Evolutionary conservation across 2,113 vertebrate genomes (phyloP).

Genomic region (Equus quagga): DNA sequence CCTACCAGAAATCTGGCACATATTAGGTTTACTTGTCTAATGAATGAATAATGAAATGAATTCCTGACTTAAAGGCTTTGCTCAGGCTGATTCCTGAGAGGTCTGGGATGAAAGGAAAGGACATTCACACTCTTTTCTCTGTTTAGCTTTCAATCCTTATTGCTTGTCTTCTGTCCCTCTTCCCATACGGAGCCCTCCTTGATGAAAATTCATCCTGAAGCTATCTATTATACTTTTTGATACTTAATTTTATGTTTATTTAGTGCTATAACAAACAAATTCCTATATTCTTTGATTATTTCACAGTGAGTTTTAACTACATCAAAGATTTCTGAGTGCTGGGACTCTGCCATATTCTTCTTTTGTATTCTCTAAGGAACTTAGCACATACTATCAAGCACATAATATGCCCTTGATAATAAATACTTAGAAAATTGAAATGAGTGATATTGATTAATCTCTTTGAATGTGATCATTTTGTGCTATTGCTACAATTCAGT

Average conservation of each 20-base stretch:
- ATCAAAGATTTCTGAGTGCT: not conserved
- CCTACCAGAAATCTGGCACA: not conserved
- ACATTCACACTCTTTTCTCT: not conserved
- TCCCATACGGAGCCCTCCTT: not conserved
- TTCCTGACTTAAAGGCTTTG: not conserved
- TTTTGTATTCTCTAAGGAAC: not conserved
- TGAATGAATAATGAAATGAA: not conserved
- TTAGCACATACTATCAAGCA: not conserved
- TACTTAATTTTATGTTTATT: slow-evolving; percentile 40
- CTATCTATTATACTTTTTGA: not conserved
- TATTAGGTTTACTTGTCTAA: not conserved
- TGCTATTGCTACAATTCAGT: not conserved
- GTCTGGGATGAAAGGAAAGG: not conserved
- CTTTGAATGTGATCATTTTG: not conserved
- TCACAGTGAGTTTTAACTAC: not conserved
- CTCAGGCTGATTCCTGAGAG: not conserved
- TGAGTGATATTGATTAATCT: not conserved
- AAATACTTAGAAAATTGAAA: not conserved
- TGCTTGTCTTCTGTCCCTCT: not conserved
- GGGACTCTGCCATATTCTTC: not conserved
- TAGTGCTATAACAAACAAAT: not conserved
- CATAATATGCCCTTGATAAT: not conserved
- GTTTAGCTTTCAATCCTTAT: not conserved
- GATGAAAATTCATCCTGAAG: slow-evolving; percentile 1
- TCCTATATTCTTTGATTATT: not conserved